phyloP scores from a whole-genome alignment of 2,888 invertebrate species.

The Nesidiocoris tenuis region DNA sequence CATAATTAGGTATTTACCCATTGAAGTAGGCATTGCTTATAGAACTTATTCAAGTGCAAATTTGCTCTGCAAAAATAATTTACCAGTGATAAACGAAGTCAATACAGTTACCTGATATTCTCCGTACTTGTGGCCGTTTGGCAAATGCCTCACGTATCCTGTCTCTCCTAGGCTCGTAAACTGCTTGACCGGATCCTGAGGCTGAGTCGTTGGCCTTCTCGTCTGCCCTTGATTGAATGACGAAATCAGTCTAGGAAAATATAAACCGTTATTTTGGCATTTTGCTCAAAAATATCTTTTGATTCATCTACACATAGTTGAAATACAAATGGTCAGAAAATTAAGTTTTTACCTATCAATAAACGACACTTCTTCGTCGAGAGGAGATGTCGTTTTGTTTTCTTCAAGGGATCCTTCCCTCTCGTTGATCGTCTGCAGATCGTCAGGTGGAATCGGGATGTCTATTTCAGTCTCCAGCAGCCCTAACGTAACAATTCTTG shows the following conservation, averaged over 20 bases:
- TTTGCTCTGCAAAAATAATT: no score
- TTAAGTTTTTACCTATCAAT: conserved; percentile 46
- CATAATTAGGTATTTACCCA: no score
- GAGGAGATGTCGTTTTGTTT: conserved; percentile 24
- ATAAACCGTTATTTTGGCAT: no score
- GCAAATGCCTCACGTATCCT: conserved; percentile 45
- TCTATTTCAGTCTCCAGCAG: conserved; percentile 8
- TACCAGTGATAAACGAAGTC: no score
- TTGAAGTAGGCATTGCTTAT: no score
- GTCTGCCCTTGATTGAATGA: conserved; percentile 44
- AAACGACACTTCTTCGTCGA: conserved; percentile 47
- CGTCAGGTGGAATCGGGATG: conserved; percentile 35
- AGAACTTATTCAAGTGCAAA: no score
- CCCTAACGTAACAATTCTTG: no score
- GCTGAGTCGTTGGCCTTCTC: conserved; percentile 27
- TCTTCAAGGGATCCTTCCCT: conserved; percentile 3
- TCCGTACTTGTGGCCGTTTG: conserved; percentile 50
- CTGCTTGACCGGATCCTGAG: conserved; percentile 38
- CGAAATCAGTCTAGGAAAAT: conserved; percentile 43
- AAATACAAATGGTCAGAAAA: no score
- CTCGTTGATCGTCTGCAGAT: conserved; percentile 35
- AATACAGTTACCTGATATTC: conserved; percentile 50
- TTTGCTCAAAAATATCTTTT: no score
- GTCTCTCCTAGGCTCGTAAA: conserved; percentile 47
- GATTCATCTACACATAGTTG: no score